Conservation (phyloP, 2,797 vertebrate genomes). For the Channa striata region DNA sequence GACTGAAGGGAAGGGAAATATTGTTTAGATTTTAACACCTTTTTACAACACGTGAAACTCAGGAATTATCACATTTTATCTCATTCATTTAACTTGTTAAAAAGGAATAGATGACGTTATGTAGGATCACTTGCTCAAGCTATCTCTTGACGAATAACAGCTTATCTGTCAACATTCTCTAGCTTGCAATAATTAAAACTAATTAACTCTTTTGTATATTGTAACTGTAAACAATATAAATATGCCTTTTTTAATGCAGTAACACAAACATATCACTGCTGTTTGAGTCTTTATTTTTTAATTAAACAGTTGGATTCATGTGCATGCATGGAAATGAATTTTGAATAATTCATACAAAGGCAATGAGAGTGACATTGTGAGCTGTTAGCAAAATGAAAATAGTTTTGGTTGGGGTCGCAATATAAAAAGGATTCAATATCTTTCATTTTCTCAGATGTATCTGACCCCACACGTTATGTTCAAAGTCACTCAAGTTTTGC, state of each 20-base stretch:
- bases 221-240: constrained; percentile 15
- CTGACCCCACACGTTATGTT: constrained; percentile 8
- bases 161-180: no score
- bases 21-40: background rate
- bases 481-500: constrained; percentile 9
- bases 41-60: constrained; percentile 1
- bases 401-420: background rate
- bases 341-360: constrained; percentile 1
- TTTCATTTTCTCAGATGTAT: constrained; percentile 7
- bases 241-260: background rate
- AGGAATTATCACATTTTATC: constrained; percentile 1
- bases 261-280: background rate
- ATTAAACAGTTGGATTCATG: constrained; percentile 3
- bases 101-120: no score
- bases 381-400: background rate
- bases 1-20: background rate
- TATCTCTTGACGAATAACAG: no score
- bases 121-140: no score
- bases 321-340: background rate
- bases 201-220: background rate
- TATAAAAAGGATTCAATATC: constrained; percentile 18
- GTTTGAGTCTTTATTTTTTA: background rate
- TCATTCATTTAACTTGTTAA: constrained; percentile 1
- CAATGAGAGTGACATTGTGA: background rate
- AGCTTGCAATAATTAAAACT: no score